A percentile compares a stretch with the other conserved stretches of the same genome.
Conservation (phyloP, 1,140 invertebrate genomes). For the Zaprionus capensis region DNA sequence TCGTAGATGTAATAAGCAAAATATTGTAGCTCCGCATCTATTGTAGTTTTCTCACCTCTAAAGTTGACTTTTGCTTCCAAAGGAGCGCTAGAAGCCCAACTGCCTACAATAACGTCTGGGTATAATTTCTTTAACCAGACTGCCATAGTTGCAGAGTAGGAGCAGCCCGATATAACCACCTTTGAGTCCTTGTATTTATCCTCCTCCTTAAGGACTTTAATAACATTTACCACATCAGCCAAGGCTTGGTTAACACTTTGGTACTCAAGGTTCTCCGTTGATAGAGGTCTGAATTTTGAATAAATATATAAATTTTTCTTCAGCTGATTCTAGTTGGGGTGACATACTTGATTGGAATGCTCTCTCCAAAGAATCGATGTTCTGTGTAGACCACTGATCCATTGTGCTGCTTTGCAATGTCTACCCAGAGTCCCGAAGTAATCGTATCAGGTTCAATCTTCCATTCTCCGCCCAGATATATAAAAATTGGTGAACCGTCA, state of each 20-base stretch:
- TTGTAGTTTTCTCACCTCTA: slow-evolving; percentile 38
- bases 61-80: slow-evolving; percentile 89
- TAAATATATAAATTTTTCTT: background rate
- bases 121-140: slow-evolving; percentile 91
- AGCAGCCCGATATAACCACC: slow-evolving; percentile 89
- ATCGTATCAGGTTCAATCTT: slow-evolving; percentile 85
- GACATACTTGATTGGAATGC: slow-evolving; percentile 88
- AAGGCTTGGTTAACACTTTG: slow-evolving; percentile 91
- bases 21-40: no score
- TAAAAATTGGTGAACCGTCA: slow-evolving; percentile 85
- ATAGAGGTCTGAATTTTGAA: slow-evolving; percentile 73
- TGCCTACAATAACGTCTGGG: slow-evolving; percentile 88
- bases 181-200: slow-evolving; percentile 78
- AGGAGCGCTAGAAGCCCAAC: slow-evolving; percentile 90
- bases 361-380: slow-evolving; percentile 93
- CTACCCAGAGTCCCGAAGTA: slow-evolving; percentile 86
- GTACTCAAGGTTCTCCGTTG: slow-evolving; percentile 88
- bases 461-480: slow-evolving; percentile 89
- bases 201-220: slow-evolving; percentile 85
- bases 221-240: slow-evolving; percentile 90
- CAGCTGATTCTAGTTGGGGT: background rate
- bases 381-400: slow-evolving; percentile 90
- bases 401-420: slow-evolving; percentile 87
- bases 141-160: slow-evolving; percentile 92
- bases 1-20: background rate